Evolutionary conservation across 2,797 vertebrate genomes (phyloP).

Genomic region (Pitangus sulphuratus): DNA sequence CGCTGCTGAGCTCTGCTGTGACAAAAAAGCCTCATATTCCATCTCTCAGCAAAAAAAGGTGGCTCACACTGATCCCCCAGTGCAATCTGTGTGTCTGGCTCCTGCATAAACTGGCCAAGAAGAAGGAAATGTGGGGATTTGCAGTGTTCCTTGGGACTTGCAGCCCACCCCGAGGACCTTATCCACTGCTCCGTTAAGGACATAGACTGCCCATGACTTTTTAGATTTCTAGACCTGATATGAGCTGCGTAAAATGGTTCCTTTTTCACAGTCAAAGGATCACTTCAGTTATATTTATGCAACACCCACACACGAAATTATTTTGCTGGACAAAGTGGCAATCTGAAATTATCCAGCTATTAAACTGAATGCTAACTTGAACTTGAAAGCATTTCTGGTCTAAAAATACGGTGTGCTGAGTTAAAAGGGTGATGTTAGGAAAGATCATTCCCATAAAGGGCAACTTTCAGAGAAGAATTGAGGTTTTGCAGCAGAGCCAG

Average conservation of each 20-base stretch:
- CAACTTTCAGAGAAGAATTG: not conserved
- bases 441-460: not conserved
- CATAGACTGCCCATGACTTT: not conserved
- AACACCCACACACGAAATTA: not conserved
- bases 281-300: not conserved
- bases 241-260: not conserved
- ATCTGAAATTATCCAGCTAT: not conserved
- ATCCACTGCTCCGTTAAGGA: not conserved
- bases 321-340: not conserved
- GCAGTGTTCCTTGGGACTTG: not conserved
- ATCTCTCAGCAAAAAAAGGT: slow-evolving; percentile 10
- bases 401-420: not conserved
- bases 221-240: not conserved
- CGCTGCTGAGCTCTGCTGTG: not conserved
- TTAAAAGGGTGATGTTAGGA: not conserved
- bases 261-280: not conserved
- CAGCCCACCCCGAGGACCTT: not conserved
- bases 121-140: not conserved
- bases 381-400: not conserved
- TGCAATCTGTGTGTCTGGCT: not conserved
- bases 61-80: not conserved
- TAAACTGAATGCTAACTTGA: not conserved
- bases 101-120: not conserved
- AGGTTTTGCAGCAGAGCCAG: not conserved
- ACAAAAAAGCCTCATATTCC: not conserved